Evolutionary conservation across 2,888 invertebrate species (phyloP), one percentile per base, ranked within the genome.

Genomic region (Cacoxenus indagator): DNA sequence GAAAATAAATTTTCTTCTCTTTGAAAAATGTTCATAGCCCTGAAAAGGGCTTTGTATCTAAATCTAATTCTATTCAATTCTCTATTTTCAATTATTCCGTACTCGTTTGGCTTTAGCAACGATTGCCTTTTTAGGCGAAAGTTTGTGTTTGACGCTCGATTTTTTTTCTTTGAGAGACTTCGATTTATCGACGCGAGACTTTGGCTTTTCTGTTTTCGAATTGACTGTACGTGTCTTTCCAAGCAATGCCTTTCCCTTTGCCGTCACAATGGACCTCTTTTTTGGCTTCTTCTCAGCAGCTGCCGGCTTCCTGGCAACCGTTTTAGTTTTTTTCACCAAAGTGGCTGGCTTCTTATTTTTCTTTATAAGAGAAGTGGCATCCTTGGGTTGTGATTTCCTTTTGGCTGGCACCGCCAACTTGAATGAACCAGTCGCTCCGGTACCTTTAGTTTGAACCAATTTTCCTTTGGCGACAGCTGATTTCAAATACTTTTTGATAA

Each of bases 401-500:
- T 75, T 75, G 61, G 73, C 70, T 14, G 76, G 67, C 76, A n/a
- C 48, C 19, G 48, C 11, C 48, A 48, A 48, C 17, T 48, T 48
- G 17, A 48, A 48, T 48, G 48, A 48, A 48, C 48, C 48, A 2
- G 48, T n/a, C 19, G 48, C 48, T n/a, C 48, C 48, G 11, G 11
- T 48, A 73, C 78, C 78, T 64, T 78, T 78, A n/a, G 77, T 75
- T 70, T 78, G 78, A 14, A 78, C 73, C 65, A 91, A 80, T 17
- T 85, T 83, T 19, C 91, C 90, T 57, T 88, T 88, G 2, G 87
- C 88, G 26, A 92, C 92, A n/a, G 91, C 91, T 31, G 67, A 69
- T 55, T 70, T 92, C 75, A 92, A 75, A 76, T 90, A 91, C 71
- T 90, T 91, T 74, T 90, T 91, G 78, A 93, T 92, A 87, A 90